These are phyloP conservation scores for Pollenia labialis DNA, from an alignment of 2,888 invertebrate species.

Conservation along the genomic window DNA sequence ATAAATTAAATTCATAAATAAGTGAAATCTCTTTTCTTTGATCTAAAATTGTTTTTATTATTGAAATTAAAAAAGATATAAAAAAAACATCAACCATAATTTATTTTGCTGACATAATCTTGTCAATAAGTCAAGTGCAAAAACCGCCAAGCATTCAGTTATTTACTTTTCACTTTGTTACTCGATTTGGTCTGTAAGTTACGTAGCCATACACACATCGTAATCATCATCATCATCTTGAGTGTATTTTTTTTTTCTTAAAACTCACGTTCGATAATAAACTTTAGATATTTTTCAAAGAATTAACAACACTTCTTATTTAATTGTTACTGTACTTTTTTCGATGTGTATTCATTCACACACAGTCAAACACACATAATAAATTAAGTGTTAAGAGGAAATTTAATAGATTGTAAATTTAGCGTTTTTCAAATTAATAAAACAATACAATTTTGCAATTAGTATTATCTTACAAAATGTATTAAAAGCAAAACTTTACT, in stretches of 20 bases:
- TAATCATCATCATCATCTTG: neutral
- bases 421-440: neutral
- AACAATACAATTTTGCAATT: too few relatives aligned
- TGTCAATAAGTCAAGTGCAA: conserved; percentile 51
- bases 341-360: neutral
- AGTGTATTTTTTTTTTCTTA: neutral
- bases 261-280: neutral
- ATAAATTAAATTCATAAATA: conserved; percentile 2
- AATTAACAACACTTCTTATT: conserved; percentile 29
- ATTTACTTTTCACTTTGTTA: neutral
- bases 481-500: too few relatives aligned
- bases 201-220: neutral
- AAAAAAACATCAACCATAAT: conserved; percentile 1
- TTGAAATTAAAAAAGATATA: conserved; percentile 19
- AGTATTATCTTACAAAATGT: too few relatives aligned
- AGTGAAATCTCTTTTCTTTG: conserved; percentile 48
- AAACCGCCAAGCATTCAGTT: neutral
- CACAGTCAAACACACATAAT: neutral
- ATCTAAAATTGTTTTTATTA: neutral
- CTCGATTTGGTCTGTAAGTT: neutral
- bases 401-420: neutral
- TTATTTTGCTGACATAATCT: conserved; percentile 51
- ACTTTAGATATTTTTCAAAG: conserved; percentile 19
- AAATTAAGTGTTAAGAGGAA: neutral
- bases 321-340: conserved; percentile 9